phyloP scores from a whole-genome alignment of 2,113 vertebrate species.

The Serranochromis macrocephalus region DNA sequence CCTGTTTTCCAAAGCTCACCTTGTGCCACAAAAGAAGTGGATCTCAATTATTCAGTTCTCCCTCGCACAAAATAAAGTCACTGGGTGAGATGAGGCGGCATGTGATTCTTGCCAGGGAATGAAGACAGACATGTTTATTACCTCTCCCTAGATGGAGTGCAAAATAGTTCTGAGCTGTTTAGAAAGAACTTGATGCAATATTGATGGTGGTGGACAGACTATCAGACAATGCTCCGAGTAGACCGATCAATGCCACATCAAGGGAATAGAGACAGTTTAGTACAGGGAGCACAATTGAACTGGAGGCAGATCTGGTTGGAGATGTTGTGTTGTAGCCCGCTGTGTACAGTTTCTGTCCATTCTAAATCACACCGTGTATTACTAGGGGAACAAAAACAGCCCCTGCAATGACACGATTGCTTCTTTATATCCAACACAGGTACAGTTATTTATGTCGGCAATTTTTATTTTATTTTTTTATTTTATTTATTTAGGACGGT shows the following conservation, averaged over 20 bases:
- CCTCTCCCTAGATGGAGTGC: constrained; percentile 12
- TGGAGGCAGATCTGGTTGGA: not conserved
- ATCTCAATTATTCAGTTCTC: not conserved
- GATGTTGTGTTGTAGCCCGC: not conserved
- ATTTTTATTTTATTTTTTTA: not conserved
- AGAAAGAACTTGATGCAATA: constrained; percentile 57
- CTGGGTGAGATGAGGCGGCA: not conserved
- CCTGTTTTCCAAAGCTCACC: not conserved
- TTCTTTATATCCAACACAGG: not conserved
- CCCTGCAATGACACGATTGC: not conserved
- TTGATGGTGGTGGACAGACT: constrained; percentile 49
- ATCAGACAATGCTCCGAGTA: constrained; percentile 32
- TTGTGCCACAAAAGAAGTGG: not conserved
- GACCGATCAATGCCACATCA: constrained; percentile 60
- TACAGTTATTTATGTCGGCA: not conserved
- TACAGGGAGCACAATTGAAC: constrained; percentile 1
- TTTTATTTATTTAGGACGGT: not conserved
- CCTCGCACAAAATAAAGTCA: not conserved
- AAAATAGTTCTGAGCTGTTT: constrained; percentile 45
- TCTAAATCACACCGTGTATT: not conserved
- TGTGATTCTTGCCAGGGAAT: not conserved
- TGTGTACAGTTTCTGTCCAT: not conserved
- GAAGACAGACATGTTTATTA: constrained; percentile 33
- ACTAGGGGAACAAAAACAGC: not conserved
- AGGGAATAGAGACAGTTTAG: constrained; percentile 33